Evolutionary conservation across 2,888 invertebrate genomes (phyloP), one percentile per base, ranked within the genome.

Genomic region (Exephanes ischioxanthus): DNA sequence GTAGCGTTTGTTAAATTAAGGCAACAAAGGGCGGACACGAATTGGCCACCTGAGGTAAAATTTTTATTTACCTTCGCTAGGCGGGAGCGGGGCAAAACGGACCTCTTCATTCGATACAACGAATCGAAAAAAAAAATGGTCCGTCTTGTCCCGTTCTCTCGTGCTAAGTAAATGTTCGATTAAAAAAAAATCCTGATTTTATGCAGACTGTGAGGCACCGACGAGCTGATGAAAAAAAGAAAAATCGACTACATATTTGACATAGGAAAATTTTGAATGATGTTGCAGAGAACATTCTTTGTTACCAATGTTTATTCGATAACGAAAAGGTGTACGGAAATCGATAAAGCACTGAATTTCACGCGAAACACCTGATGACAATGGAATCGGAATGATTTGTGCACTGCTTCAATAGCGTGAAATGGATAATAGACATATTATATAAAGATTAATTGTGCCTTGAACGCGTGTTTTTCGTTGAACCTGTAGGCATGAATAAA

Each of bases 381-480:
- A 33, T n/a, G n/a, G 63, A 33, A 63, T 33, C n/a, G n/a, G n/a
- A 63, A 63, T 63, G 33, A 63, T 63, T 33, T 58, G 51, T n/a
- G 22, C 61, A 3, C 22, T 75, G 41, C 75, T 75, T 79, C 26
- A 79, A 79, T 68, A 70, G 73, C 68, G 22, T 22, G 11, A 79
- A 41, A 61, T 9, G 61, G 66, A 73, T 73, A 73, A 51, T 33
- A 7, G n/a, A 53, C 68, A 83, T 67, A 80, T n/a, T 51, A 48
- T 30, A 14, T 61, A 68, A 67, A 73, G n/a, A 16, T 48, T 67
- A 30, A 58, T 48, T 45, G 41, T 41, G 61, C 33, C 2, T 30
- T 75, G 14, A 9, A 30, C 63, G 30, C 19, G 30, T 11, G 3
- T 51, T 48, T 6, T 51, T 70, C 70, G 48, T 51, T 30, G 30